A percentile compares a stretch with the other conserved stretches of the same genome.
These are phyloP conservation scores for Eretmochelys imbricata DNA, from an alignment of 2,113 vertebrate genomes.

Conservation along the genomic window DNA sequence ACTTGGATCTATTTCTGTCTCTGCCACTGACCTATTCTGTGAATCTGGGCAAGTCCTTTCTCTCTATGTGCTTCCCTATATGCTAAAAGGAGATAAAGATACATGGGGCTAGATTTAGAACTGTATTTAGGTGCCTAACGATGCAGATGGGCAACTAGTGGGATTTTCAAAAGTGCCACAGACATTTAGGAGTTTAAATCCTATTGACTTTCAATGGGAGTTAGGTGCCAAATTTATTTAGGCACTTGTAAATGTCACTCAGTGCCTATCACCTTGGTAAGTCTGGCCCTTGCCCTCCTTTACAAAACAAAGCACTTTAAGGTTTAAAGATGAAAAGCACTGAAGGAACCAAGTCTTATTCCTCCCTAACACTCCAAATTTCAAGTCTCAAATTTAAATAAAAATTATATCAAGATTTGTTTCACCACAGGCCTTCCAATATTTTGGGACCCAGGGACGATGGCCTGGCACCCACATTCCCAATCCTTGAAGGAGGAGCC, in stretches of 20 bases:
- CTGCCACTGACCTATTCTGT: accelerated
- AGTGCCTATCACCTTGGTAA: not conserved
- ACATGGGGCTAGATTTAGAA: not conserved
- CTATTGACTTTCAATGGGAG: not conserved
- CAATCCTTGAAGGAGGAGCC: not conserved
- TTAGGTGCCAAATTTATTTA: not conserved
- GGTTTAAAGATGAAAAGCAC: not conserved
- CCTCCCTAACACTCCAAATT: not conserved
- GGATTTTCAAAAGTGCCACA: not conserved
- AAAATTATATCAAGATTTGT: not conserved
- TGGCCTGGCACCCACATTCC: not conserved
- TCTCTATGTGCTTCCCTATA: not conserved
- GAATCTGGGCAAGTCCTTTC: not conserved
- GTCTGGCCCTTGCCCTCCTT: not conserved
- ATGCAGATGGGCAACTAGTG: not conserved
- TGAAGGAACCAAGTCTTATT: not conserved
- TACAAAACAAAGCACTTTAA: not conserved
- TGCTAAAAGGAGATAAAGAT: accelerated
- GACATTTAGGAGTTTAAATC: not conserved
- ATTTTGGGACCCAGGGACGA: not conserved
- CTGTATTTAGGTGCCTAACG: not conserved
- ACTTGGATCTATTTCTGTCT: not conserved
- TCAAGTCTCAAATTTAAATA: not conserved
- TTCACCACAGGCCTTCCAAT: not conserved
- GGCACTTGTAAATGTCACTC: not conserved